Evolutionary conservation across 2,888 invertebrate genomes (phyloP).

Genomic region (Netelia fuscicornis): DNA sequence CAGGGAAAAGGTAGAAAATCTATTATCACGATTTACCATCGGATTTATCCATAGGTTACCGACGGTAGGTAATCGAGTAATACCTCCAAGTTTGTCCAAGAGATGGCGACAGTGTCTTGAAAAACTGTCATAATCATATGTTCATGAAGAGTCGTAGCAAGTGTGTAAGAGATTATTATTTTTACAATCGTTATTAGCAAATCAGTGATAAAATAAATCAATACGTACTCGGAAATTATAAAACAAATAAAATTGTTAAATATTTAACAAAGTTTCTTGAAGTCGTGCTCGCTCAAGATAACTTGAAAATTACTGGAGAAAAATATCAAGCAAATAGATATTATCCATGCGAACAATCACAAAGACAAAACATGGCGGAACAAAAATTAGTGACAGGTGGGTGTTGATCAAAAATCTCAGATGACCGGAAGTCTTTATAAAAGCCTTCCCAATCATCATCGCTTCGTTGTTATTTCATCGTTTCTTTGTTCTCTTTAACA

Average conservation of each 20-base stretch:
- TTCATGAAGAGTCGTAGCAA: neutral
- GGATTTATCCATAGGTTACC: neutral
- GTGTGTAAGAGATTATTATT: neutral
- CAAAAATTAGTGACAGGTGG: neutral
- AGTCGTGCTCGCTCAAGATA: neutral
- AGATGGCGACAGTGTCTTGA: neutral
- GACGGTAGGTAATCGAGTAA: neutral
- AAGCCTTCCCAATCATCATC: conserved; percentile 7
- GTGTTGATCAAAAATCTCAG: neutral
- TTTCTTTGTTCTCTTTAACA: conserved; percentile 29
- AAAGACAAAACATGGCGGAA: neutral
- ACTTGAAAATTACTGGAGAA: neutral
- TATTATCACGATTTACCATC: neutral
- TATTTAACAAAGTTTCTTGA: neutral
- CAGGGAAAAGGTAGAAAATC: neutral
- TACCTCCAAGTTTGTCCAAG: neutral
- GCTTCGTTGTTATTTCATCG: conserved; percentile 27
- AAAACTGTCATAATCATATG: neutral
- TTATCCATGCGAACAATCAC: neutral
- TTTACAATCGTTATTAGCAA: neutral
- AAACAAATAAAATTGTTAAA: neutral
- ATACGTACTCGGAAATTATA: neutral
- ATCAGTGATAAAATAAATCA: neutral
- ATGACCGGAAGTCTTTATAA: conserved; percentile 31
- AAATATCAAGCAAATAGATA: neutral